A percentile compares a stretch with the other conserved stretches of the same genome.
Conservation (phyloP, 1,140 invertebrate genomes). For the Aphis gossypii region DNA sequence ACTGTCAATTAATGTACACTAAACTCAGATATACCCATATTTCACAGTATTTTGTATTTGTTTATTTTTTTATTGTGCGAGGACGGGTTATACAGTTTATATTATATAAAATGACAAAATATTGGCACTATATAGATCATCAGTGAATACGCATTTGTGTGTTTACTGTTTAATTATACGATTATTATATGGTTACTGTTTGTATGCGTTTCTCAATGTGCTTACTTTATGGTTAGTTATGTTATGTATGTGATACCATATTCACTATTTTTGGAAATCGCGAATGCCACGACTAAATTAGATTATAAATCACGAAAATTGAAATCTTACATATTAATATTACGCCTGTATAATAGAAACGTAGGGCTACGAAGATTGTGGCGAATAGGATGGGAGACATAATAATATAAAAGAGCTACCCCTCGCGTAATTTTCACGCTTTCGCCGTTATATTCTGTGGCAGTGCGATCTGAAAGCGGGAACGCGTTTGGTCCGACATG, state of each 20-base stretch:
- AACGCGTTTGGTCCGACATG: neutral
- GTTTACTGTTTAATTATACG: too few species aligned
- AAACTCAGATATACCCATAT: neutral
- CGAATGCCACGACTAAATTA: neutral
- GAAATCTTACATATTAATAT: neutral
- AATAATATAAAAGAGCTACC: neutral
- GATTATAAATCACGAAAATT: slow-evolving; percentile 12
- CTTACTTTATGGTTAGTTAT: neutral
- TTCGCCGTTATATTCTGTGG: neutral
- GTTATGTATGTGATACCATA: neutral
- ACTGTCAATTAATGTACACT: neutral
- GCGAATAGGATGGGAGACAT: neutral
- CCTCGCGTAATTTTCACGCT: neutral
- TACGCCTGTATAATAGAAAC: neutral
- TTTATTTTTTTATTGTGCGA: neutral
- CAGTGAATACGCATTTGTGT: neutral
- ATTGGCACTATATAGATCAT: too few species aligned
- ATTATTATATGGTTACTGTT: neutral
- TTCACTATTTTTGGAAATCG: neutral
- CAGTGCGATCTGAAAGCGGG: neutral
- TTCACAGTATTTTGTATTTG: neutral
- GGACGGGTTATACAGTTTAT: too few species aligned
- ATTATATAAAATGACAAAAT: too few species aligned
- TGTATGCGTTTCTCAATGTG: neutral
- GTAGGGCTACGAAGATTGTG: neutral